Percentiles rank a stretch among this genome's conserved stretches.
These are phyloP conservation scores for Lasioglossum figueresi DNA, from an alignment of 2,888 invertebrate genomes.

Conservation along the genomic window DNA sequence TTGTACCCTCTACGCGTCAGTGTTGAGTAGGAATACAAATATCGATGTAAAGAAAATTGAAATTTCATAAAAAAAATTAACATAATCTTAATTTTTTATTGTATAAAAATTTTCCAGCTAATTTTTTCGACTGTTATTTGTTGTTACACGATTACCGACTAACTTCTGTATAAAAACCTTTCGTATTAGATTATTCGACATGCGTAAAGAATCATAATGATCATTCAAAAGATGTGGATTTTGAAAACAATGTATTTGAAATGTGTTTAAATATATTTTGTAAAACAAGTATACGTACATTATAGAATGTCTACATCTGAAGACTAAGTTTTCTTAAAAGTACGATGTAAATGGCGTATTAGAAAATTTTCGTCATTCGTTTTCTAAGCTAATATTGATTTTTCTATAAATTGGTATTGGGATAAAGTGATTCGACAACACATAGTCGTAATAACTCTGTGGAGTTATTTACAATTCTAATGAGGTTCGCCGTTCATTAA, in stretches of 20 bases:
- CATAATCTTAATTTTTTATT: background rate
- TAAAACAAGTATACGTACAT: too few species aligned
- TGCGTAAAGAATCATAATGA: too few species aligned
- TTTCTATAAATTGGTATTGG: background rate
- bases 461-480: background rate
- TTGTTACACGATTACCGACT: background rate
- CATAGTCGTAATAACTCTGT: background rate
- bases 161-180: background rate
- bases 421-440: background rate
- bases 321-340: too few species aligned
- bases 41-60: too few species aligned
- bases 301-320: too few species aligned
- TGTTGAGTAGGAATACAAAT: too few species aligned
- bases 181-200: too few species aligned
- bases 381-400: background rate
- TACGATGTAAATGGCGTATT: background rate
- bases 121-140: background rate
- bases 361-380: background rate
- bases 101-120: background rate
- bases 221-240: too few species aligned
- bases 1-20: too few species aligned
- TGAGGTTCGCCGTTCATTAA: background rate
- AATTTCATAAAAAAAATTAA: background rate
- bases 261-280: too few species aligned
- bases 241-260: too few species aligned